Evolutionary conservation across 2,113 vertebrate species (phyloP).

Genomic region (Romanogobio albipinnatus): DNA sequence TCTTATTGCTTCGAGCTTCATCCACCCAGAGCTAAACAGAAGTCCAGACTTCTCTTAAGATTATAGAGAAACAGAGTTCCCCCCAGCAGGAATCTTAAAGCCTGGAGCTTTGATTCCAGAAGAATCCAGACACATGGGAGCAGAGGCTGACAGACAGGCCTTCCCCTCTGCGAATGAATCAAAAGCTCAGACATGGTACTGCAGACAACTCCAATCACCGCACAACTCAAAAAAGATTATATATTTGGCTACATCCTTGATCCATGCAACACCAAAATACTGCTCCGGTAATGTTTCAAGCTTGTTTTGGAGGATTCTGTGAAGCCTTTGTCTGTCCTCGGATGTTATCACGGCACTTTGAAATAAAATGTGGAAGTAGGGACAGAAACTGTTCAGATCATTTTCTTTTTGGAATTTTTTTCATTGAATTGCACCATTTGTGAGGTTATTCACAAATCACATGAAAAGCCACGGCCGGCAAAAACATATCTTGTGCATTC

Average conservation of each 20-base stretch:
- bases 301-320: neutral
- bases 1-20: neutral
- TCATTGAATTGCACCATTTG: too few species aligned
- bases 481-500: too few species aligned
- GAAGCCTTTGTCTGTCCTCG: neutral
- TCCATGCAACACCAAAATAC: neutral
- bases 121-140: constrained; percentile 49
- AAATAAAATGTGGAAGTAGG: neutral
- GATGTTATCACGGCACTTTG: neutral
- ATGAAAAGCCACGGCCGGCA: too few species aligned
- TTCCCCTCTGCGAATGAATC: neutral
- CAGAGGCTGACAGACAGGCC: constrained; percentile 4
- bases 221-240: constrained; percentile 5
- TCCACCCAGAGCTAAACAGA: neutral
- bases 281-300: neutral
- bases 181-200: constrained; percentile 22
- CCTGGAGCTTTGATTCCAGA: constrained; percentile 70
- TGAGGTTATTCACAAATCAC: too few species aligned
- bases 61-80: constrained; percentile 70
- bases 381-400: neutral
- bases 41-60: constrained; percentile 41
- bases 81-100: constrained; percentile 62
- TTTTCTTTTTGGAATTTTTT: neutral
- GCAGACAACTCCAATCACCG: constrained; percentile 1
- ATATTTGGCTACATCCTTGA: neutral